These are phyloP conservation scores for Galerucella pusilla DNA, from an alignment of 2,888 invertebrate species.

Conservation along the genomic window DNA sequence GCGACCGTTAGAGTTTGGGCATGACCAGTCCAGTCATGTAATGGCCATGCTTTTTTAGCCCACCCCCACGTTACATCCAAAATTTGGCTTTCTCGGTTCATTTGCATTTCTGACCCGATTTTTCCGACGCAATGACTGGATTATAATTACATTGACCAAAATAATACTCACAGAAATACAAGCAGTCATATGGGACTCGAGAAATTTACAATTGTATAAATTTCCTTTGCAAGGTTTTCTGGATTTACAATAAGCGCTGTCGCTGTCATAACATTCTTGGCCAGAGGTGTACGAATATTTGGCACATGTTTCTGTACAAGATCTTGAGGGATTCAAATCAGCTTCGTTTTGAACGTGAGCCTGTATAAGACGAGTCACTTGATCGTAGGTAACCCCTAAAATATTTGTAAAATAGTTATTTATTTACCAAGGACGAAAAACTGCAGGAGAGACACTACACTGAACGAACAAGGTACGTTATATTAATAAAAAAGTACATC, in stretches of 20 bases:
- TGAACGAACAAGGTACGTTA: no score
- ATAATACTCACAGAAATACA: constrained; percentile 49
- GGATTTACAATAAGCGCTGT: constrained; percentile 48
- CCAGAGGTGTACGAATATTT: constrained; percentile 41
- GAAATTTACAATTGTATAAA: constrained; percentile 46
- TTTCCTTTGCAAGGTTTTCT: constrained; percentile 49
- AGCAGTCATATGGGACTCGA: constrained; percentile 64
- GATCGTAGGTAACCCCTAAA: constrained; percentile 73
- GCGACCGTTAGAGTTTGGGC: no score
- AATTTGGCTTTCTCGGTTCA: no score
- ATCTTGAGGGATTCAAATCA: constrained; percentile 75
- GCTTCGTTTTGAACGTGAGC: constrained; percentile 89
- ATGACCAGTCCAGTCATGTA: no score
- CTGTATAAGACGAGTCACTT: constrained; percentile 80
- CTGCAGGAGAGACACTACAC: no score
- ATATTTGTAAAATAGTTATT: background rate
- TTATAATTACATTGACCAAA: no score
- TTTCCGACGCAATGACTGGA: no score
- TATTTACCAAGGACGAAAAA: no score
- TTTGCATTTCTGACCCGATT: no score
- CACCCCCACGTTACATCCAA: no score
- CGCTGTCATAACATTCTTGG: constrained; percentile 48
- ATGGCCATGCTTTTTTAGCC: no score
- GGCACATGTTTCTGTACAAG: constrained; percentile 72
- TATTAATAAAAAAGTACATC: no score